Evolutionary conservation across 1,140 invertebrate genomes (phyloP).

Genomic region (Hyphantria cunea): DNA sequence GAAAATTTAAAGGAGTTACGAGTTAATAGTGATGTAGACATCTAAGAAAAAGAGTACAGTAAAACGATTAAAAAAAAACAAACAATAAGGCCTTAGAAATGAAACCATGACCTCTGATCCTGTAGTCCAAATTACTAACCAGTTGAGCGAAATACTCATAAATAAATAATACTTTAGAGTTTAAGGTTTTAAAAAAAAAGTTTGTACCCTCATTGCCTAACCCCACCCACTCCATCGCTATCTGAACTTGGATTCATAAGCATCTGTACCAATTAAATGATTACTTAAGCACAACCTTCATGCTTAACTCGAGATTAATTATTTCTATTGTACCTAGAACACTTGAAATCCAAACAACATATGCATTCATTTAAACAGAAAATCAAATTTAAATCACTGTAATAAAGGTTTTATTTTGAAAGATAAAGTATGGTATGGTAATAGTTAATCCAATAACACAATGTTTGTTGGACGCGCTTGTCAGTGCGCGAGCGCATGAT

Average conservation of each 20-base stretch:
- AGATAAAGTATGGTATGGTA: not conserved
- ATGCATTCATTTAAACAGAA: not conserved
- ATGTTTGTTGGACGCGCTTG: constrained; percentile 31
- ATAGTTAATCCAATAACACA: constrained; percentile 39
- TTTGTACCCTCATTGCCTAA: constrained; percentile 3
- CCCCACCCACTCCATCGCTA: constrained; percentile 17
- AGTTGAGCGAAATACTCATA: no score
- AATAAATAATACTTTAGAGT: no score
- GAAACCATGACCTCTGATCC: no score
- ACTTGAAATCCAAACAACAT: constrained; percentile 3
- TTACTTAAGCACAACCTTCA: constrained; percentile 33
- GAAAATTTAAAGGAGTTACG: no score
- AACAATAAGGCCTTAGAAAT: no score
- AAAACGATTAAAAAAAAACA: no score
- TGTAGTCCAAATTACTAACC: no score
- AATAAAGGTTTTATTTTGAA: constrained; percentile 12
- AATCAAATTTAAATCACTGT: not conserved
- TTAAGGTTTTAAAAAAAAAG: no score
- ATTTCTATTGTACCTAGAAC: constrained; percentile 40
- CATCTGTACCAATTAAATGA: constrained; percentile 37
- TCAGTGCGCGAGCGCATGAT: constrained; percentile 28
- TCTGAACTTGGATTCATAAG: constrained; percentile 9
- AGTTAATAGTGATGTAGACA: no score
- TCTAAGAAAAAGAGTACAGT: no score
- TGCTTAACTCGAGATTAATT: constrained; percentile 41